These are phyloP conservation scores for Mycalesis mineus DNA, from an alignment of 2,888 invertebrate species.

Conservation along the genomic window DNA sequence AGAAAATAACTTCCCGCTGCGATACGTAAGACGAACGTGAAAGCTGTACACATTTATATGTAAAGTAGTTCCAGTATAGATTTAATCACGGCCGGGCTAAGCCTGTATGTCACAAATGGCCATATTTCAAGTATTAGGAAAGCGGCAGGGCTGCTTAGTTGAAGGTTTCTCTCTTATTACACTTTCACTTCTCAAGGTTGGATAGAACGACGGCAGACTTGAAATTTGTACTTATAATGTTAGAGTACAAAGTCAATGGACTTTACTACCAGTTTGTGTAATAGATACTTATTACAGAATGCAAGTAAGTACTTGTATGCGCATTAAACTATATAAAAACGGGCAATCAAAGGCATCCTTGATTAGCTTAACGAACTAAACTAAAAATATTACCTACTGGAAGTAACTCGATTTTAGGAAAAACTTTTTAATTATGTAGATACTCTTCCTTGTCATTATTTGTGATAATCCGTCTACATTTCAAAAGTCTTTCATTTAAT, in stretches of 20 bases:
- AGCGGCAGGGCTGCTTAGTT: constrained; percentile 60
- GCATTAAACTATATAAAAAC: too few relatives aligned
- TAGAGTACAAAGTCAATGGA: neutral
- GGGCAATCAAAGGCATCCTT: too few relatives aligned
- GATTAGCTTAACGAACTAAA: too few relatives aligned
- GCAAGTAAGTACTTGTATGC: too few relatives aligned
- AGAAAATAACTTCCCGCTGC: constrained; percentile 17
- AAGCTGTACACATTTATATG: constrained; percentile 26
- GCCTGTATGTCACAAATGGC: constrained; percentile 48
- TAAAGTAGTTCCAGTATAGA: constrained; percentile 27
- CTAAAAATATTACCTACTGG: too few relatives aligned
- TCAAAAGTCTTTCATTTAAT: neutral
- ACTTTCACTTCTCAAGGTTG: constrained; percentile 52
- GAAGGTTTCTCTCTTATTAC: constrained; percentile 51
- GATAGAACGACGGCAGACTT: constrained; percentile 2
- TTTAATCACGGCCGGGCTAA: constrained; percentile 39
- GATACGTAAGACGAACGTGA: constrained; percentile 25
- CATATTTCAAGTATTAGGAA: constrained; percentile 52
- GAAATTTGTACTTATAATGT: constrained; percentile 5
- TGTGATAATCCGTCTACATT: neutral
- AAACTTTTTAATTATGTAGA: neutral
- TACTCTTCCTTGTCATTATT: too few relatives aligned
- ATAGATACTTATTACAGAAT: too few relatives aligned
- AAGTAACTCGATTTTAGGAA: too few relatives aligned
- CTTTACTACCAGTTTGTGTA: too few relatives aligned